Conservation (phyloP, 2,797 vertebrate genomes). For the Aldrovandia affinis region DNA sequence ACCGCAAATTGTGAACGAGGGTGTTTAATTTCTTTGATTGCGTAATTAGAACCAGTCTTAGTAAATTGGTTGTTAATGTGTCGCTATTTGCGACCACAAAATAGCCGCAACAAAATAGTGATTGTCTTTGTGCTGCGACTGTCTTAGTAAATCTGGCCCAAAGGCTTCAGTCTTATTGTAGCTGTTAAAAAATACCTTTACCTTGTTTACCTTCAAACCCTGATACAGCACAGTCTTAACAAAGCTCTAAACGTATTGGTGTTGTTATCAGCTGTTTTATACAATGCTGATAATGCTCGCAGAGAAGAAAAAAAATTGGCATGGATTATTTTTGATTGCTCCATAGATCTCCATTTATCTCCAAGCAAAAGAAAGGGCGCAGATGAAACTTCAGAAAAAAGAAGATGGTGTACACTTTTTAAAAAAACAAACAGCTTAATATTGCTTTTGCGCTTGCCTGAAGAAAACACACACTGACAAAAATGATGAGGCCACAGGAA, state of each 20-base stretch:
- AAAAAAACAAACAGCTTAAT: constrained; percentile 68
- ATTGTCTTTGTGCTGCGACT: too few relatives aligned
- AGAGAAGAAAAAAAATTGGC: not conserved
- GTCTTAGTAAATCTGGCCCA: too few relatives aligned
- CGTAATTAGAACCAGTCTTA: too few relatives aligned
- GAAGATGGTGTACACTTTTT: constrained; percentile 21
- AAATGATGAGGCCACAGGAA: constrained; percentile 73
- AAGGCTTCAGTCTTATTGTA: not conserved
- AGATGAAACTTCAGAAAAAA: not conserved
- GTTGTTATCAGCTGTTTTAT: constrained; percentile 4
- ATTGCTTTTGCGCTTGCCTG: constrained; percentile 74
- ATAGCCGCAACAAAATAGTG: too few relatives aligned
- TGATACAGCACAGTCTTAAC: not conserved
- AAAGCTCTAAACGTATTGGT: not conserved
- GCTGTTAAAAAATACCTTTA: not conserved
- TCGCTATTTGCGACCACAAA: too few relatives aligned
- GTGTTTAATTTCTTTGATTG: too few relatives aligned
- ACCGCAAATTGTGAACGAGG: too few relatives aligned
- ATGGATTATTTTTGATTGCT: not conserved
- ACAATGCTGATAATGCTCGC: constrained; percentile 6
- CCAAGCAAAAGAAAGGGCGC: not conserved
- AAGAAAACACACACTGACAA: constrained; percentile 77
- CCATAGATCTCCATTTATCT: constrained; percentile 11
- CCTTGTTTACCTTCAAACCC: not conserved
- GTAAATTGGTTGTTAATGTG: too few relatives aligned